A percentile compares a stretch with the other conserved stretches of the same genome.
Evolutionary conservation across 2,888 invertebrate species (phyloP).

Genomic region (Drosophila lacicola): DNA sequence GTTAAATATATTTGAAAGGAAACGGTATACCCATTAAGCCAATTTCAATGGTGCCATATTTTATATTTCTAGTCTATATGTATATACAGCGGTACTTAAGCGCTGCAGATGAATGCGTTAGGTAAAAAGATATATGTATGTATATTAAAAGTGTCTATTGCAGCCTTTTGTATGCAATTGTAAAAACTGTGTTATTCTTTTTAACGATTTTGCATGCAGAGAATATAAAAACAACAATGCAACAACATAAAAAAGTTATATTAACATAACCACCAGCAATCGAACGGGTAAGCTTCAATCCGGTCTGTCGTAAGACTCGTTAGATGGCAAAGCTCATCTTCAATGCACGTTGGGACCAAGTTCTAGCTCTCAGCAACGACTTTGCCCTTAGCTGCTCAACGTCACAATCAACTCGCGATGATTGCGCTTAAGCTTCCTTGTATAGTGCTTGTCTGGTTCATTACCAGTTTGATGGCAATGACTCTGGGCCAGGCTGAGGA

Average conservation of each 20-base stretch:
- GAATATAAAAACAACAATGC: constrained; percentile 31
- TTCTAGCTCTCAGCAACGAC: constrained; percentile 57
- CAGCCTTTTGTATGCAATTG: not conserved
- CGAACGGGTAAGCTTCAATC: constrained; percentile 48
- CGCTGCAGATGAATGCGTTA: no score
- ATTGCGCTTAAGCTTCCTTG: constrained; percentile 73
- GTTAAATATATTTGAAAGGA: no score
- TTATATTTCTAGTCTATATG: no score
- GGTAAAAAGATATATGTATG: no score
- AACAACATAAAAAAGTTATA: constrained; percentile 45
- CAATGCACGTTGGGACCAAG: constrained; percentile 62
- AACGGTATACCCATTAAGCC: no score
- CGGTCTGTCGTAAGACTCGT: constrained; percentile 74
- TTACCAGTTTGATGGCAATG: constrained; percentile 76
- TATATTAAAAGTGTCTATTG: no score
- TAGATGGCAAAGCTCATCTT: constrained; percentile 65
- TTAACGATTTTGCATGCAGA: constrained; percentile 21
- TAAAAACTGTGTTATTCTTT: constrained; percentile 6
- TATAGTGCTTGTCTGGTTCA: constrained; percentile 73
- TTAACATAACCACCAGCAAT: constrained; percentile 72
- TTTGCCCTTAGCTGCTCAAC: constrained; percentile 9
- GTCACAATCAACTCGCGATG: constrained; percentile 41
- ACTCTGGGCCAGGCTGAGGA: constrained; percentile 36
- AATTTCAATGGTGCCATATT: no score
- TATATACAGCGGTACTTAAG: no score